These are phyloP conservation scores for Bombus huntii DNA, from an alignment of 1,140 invertebrate genomes.

Conservation along the genomic window DNA sequence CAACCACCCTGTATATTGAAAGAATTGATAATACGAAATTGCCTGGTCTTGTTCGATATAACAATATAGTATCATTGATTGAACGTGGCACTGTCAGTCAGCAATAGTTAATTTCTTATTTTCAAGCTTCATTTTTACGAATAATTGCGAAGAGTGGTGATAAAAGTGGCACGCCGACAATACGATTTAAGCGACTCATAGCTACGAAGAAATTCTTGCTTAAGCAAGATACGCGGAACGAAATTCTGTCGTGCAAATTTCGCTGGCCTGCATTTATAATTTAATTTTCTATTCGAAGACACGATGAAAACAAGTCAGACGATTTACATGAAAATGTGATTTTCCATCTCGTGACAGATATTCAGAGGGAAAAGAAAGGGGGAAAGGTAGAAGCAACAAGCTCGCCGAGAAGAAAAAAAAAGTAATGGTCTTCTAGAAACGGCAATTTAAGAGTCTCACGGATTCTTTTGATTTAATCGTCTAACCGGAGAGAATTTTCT, in stretches of 20 bases:
- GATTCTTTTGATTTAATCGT: constrained; percentile 39
- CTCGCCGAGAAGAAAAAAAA: not conserved
- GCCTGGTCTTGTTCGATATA: too few relatives aligned
- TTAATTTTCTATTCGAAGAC: not conserved
- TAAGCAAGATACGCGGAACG: too few relatives aligned
- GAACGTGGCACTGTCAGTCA: too few relatives aligned
- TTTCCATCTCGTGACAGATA: not conserved
- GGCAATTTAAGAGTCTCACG: not conserved
- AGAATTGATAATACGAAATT: too few relatives aligned
- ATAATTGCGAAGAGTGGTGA: too few relatives aligned
- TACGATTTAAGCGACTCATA: too few relatives aligned
- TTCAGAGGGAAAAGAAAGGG: not conserved
- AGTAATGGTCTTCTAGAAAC: not conserved
- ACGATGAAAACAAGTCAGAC: not conserved
- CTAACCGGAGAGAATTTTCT: constrained; percentile 40
- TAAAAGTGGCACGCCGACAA: too few relatives aligned
- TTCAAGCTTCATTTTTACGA: too few relatives aligned
- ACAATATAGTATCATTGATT: too few relatives aligned
- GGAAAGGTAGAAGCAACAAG: not conserved
- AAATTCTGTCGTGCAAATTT: not conserved
- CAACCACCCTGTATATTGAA: too few relatives aligned
- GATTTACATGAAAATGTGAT: not conserved
- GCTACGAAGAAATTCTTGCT: too few relatives aligned
- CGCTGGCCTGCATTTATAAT: not conserved
- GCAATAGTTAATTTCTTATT: too few relatives aligned